Evolutionary conservation across 1,140 invertebrate species (phyloP), one percentile per base, ranked within the genome.

Genomic region (Steinernema feltiae): DNA sequence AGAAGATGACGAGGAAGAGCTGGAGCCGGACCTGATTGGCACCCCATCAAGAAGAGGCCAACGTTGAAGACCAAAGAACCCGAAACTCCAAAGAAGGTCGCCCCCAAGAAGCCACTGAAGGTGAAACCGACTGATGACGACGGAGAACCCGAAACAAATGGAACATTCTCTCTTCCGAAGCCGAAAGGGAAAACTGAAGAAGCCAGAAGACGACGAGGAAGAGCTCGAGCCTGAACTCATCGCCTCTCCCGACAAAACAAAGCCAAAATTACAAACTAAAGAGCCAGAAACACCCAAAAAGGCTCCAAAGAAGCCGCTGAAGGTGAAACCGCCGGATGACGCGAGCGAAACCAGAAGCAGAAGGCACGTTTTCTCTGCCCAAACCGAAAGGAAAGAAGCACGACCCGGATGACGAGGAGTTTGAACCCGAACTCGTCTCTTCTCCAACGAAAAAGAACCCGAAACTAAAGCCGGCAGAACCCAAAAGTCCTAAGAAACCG

Each of bases 121-220:
- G 53, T 63, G 53, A 63, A n/a, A 27, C 53, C 53, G 7, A 63
- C 53, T 21, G 53, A 63, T 63, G 53, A 63, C 53, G 53, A 63
- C 53, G 53, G n/a, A n/a, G n/a, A 63, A 21, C 53, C 53, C 7
- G 53, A 63, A 21, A 27, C 53, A 3, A 21, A 63, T 15, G 53
- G 53, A 7, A 63, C 53, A 3, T 63, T 63, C 53, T 3, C 12
- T 63, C 24, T 63, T 7, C 53, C 53, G 3, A 63, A 63, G 24
- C 53, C 53, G 24, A 63, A 63, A 21, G 53, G 53, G n/a, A n/a
- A n/a, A n/a, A n/a, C n/a, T n/a, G 24, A 63, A 63, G 53, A 63
- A 63, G 24, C 53, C 53, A 3, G 18, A 41, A 18, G 35, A 41
- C 35, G 53, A 27, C 3, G 53, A 63, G 7, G 53, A 63, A 63